phyloP scores from a whole-genome alignment of 2,888 invertebrate species.

The Agapetus fuscipes region DNA sequence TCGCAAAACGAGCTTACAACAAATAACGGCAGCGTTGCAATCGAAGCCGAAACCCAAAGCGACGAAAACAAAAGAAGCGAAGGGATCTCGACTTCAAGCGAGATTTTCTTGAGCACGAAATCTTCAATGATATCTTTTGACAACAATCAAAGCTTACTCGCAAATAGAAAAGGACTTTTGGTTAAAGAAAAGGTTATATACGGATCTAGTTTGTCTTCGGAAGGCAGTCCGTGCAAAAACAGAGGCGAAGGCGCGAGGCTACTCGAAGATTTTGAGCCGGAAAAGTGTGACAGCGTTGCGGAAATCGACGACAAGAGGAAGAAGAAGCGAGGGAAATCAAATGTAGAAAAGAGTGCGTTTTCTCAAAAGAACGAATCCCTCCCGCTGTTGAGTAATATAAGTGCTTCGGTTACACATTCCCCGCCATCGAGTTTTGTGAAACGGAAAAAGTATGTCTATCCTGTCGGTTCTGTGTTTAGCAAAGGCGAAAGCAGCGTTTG shows the following conservation, averaged over 20 bases:
- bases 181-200: conserved; percentile 14
- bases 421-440: conserved; percentile 49
- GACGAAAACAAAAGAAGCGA: neutral
- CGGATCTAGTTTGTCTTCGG: conserved; percentile 19
- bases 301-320: conserved; percentile 23
- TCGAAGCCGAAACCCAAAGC: neutral
- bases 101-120: conserved; percentile 21
- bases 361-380: conserved; percentile 42
- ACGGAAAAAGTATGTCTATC: conserved; percentile 54
- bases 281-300: conserved; percentile 14
- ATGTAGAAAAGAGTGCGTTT: conserved; percentile 20
- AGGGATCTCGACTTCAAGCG: conserved; percentile 20
- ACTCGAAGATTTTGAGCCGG: conserved; percentile 22
- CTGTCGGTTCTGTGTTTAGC: conserved; percentile 31
- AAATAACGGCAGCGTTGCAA: neutral
- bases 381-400: conserved; percentile 42
- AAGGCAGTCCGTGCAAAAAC: conserved; percentile 19
- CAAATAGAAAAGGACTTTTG: conserved; percentile 13
- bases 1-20: neutral
- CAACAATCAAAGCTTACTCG: conserved; percentile 11
- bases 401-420: conserved; percentile 26
- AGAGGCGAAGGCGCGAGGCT: conserved; percentile 18
- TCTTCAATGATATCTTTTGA: conserved; percentile 21
- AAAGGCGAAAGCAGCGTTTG: conserved; percentile 48
- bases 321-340: conserved; percentile 19